Percentiles rank a stretch among this genome's conserved stretches.
Conservation (phyloP, 2,113 vertebrate genomes). For the Machaerirhynchus nigripectus region DNA sequence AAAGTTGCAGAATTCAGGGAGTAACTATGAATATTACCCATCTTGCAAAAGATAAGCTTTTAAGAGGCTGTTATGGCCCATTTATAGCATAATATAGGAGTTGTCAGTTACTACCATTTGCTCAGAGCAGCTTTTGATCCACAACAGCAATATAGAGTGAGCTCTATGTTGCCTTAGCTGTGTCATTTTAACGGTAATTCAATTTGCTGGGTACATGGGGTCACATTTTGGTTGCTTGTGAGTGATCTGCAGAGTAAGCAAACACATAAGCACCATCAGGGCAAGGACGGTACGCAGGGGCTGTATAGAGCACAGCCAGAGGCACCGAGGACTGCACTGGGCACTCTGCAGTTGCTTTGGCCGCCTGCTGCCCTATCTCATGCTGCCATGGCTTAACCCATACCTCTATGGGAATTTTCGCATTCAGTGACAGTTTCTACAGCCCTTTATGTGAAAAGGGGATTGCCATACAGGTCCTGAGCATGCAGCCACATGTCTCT, state of each 20-base stretch:
- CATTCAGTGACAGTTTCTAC: background rate
- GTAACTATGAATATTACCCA: background rate
- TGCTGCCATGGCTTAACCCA: background rate
- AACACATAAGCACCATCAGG: background rate
- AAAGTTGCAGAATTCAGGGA: background rate
- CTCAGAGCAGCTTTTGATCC: background rate
- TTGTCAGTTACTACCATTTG: background rate
- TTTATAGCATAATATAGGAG: background rate
- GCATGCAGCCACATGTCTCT: background rate
- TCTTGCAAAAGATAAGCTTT: background rate
- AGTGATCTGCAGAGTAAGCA: background rate
- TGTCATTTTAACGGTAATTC: conserved; percentile 29
- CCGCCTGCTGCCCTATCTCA: background rate
- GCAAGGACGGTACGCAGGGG: fast-evolving
- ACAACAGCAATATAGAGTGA: background rate
- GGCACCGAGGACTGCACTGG: fast-evolving
- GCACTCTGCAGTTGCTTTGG: background rate
- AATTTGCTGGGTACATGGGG: background rate
- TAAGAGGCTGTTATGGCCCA: background rate
- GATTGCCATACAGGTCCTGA: background rate
- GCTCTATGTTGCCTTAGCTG: background rate
- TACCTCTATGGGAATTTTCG: background rate
- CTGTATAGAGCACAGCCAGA: background rate
- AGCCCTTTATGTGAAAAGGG: background rate
- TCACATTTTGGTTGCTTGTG: background rate